Evolutionary conservation across 1,140 invertebrate species (phyloP).

Genomic region (Babylonia areolata): DNA sequence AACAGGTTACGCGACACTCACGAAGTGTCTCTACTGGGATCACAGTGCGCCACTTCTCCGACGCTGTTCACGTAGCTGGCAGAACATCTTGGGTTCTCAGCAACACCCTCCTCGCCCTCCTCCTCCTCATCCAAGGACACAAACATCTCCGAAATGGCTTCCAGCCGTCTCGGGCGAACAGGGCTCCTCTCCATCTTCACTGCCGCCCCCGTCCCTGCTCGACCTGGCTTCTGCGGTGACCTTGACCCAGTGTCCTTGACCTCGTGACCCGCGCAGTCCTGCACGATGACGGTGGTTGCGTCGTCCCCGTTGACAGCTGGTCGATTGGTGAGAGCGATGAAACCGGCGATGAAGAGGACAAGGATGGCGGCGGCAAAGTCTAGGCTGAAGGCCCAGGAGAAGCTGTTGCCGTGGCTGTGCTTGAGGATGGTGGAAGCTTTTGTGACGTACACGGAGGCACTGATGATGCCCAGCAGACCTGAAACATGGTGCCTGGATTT

Average conservation of each 20-base stretch:
- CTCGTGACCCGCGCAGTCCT: background rate
- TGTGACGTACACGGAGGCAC: background rate
- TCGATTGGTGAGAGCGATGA: slow-evolving; percentile 20
- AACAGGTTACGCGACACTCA: background rate
- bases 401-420: background rate
- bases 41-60: background rate
- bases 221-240: background rate
- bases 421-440: slow-evolving; percentile 14
- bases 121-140: background rate
- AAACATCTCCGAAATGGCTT: background rate
- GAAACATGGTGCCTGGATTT: background rate
- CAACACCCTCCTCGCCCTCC: background rate
- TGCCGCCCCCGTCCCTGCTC: background rate
- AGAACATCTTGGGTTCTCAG: background rate
- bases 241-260: background rate
- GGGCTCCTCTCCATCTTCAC: background rate
- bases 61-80: background rate
- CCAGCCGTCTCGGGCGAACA: slow-evolving; percentile 1
- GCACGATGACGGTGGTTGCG: background rate
- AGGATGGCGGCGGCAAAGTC: slow-evolving; percentile 9
- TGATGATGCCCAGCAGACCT: background rate
- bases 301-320: background rate
- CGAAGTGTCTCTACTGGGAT: background rate
- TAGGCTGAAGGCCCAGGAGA: slow-evolving; percentile 21
- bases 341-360: slow-evolving; percentile 1